Evolutionary conservation across 2,113 vertebrate genomes (phyloP).

Genomic region (Mustela nigripes): DNA sequence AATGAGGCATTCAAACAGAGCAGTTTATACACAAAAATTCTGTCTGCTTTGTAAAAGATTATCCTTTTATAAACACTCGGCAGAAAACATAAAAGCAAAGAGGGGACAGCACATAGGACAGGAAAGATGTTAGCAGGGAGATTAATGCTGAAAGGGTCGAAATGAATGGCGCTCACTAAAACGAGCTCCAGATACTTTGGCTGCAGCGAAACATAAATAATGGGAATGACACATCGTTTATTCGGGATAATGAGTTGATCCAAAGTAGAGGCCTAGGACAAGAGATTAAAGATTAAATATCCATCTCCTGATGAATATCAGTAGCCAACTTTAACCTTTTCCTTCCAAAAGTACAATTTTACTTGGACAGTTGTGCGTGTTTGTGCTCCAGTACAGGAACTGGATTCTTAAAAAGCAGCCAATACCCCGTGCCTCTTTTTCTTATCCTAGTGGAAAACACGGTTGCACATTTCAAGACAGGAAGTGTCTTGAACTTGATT

Average conservation of each 20-base stretch:
- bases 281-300: constrained; percentile 96
- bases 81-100: constrained; percentile 93
- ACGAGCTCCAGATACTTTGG: constrained; percentile 92
- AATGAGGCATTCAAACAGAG: constrained; percentile 91
- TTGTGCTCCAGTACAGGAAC: constrained; percentile 77
- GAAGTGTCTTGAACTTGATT: constrained; percentile 52
- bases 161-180: constrained; percentile 93
- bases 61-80: constrained; percentile 93
- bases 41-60: constrained; percentile 94
- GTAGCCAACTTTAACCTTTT: constrained; percentile 94
- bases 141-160: constrained; percentile 94
- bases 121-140: constrained; percentile 94
- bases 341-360: constrained; percentile 90
- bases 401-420: neutral
- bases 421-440: constrained; percentile 70
- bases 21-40: constrained; percentile 93
- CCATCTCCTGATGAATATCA: constrained; percentile 94
- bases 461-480: constrained; percentile 70
- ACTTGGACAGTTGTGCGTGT: constrained; percentile 83
- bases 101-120: constrained; percentile 91
- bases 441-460: constrained; percentile 72
- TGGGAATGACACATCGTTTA: constrained; percentile 94
- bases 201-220: constrained; percentile 94
- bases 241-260: constrained; percentile 95
- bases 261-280: constrained; percentile 91